Percentiles rank a stretch among this genome's conserved stretches.
Conservation (phyloP, 2,888 invertebrate species). For the Camponotus fellah region DNA sequence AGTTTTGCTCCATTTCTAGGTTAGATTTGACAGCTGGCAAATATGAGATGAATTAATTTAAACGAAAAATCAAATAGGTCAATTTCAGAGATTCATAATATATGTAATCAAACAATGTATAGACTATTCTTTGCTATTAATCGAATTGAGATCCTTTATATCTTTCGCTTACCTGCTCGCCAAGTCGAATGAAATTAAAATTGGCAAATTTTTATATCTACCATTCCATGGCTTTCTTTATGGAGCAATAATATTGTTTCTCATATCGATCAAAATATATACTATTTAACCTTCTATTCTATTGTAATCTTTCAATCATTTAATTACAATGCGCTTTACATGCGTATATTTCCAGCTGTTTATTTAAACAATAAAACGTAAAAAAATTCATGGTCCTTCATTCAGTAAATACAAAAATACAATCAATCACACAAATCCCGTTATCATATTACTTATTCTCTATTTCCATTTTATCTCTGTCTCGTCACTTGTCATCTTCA, state of each 20-base stretch:
- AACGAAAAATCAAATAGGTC: neutral
- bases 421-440: neutral
- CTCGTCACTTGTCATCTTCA: no score
- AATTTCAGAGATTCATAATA: neutral
- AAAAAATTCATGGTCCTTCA: neutral
- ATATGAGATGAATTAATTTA: neutral
- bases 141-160: neutral
- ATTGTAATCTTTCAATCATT: neutral
- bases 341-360: neutral
- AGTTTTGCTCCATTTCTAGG: constrained; percentile 15
- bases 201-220: no score
- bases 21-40: neutral
- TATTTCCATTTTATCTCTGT: no score
- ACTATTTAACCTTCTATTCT: no score
- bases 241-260: no score
- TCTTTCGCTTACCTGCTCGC: neutral
- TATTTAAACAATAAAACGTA: neutral
- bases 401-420: neutral
- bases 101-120: neutral
- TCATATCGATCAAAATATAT: neutral
- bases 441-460: neutral
- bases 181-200: no score
- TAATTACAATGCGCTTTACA: neutral
- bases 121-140: neutral
- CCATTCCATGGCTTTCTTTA: no score